phyloP scores from a whole-genome alignment of 2,113 vertebrate species.

The Eclectus roratus region DNA sequence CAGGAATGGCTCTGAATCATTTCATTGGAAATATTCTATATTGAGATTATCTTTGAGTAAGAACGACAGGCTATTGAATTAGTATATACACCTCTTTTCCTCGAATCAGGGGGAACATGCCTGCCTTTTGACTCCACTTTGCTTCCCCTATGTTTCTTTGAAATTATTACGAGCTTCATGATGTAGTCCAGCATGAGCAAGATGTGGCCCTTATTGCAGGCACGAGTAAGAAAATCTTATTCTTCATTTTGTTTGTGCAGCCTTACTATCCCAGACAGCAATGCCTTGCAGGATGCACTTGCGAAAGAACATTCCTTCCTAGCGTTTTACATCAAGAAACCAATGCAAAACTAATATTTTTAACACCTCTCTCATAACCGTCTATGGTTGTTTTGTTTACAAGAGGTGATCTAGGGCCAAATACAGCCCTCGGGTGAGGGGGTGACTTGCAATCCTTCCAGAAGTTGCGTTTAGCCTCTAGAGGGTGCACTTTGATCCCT shows the following conservation, averaged over 20 bases:
- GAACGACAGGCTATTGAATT: background rate
- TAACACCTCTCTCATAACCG: rapidly evolving
- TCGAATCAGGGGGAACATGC: rapidly evolving
- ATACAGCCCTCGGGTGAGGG: background rate
- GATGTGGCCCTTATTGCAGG: background rate
- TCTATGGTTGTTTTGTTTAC: background rate
- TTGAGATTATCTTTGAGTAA: background rate
- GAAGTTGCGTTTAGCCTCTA: background rate
- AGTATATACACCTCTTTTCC: background rate
- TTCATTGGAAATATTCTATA: background rate
- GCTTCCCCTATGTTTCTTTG: rapidly evolving
- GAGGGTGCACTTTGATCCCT: constrained; percentile 18
- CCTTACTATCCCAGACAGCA: background rate
- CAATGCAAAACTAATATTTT: rapidly evolving
- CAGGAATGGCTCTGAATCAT: background rate
- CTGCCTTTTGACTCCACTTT: background rate
- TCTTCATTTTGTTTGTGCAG: background rate
- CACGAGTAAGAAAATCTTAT: background rate
- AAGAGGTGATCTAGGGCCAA: background rate
- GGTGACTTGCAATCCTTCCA: background rate
- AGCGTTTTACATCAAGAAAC: background rate
- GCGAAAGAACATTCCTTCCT: background rate
- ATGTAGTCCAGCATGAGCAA: background rate
- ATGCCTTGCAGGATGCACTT: rapidly evolving
- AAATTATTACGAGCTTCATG: background rate